A percentile compares a stretch with the other conserved stretches of the same genome.
Conservation (phyloP, 1,140 invertebrate species). For the Ylistrum balloti region DNA sequence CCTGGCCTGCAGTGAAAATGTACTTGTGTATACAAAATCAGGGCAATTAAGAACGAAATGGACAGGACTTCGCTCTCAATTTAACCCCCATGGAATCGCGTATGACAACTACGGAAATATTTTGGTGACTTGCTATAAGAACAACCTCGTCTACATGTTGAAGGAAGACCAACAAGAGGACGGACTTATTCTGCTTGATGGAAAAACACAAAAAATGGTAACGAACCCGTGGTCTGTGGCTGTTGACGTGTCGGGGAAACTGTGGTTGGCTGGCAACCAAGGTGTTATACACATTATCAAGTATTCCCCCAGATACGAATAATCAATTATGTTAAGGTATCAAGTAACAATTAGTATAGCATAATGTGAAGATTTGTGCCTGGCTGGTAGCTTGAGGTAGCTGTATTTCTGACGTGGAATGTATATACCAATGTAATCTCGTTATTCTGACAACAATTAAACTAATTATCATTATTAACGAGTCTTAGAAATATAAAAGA, state of each 20-base stretch:
- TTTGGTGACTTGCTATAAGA: not conserved
- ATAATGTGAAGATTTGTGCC: no score
- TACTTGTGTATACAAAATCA: not conserved
- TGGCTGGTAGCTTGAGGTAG: no score
- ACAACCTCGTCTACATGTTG: slow-evolving; percentile 1
- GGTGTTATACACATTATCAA: not conserved
- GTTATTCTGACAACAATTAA: no score
- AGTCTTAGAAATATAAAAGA: no score
- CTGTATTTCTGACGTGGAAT: no score
- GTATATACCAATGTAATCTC: no score
- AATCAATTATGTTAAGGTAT: no score
- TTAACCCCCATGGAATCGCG: not conserved
- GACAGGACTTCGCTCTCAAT: not conserved
- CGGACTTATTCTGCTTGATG: not conserved
- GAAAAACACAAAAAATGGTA: not conserved
- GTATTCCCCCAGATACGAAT: not conserved
- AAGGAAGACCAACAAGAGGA: not conserved
- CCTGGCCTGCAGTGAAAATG: not conserved
- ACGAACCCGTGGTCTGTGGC: not conserved
- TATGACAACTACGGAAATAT: slow-evolving; percentile 5
- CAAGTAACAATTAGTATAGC: no score
- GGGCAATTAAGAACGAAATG: not conserved
- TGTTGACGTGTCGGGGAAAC: not conserved
- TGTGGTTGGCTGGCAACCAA: not conserved
- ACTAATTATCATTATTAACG: no score